phyloP scores from a whole-genome alignment of 1,140 invertebrate genomes.

The Dendroctonus valens region DNA sequence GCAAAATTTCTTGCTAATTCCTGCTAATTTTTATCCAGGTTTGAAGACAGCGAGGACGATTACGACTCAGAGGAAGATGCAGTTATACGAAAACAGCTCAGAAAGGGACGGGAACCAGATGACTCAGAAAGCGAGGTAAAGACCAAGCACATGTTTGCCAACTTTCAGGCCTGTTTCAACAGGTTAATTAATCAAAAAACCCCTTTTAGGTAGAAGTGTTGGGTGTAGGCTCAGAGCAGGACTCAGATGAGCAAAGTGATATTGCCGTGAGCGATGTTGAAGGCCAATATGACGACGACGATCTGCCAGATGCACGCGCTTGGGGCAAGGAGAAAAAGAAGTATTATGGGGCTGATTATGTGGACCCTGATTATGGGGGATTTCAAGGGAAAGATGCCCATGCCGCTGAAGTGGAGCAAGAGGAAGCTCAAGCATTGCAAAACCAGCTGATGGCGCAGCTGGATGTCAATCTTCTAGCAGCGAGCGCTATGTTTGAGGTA shows the following conservation, averaged over 20 bases:
- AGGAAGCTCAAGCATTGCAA: conserved; percentile 81
- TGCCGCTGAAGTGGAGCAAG: conserved; percentile 77
- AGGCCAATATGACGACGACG: conserved; percentile 62
- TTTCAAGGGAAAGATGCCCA: conserved; percentile 71
- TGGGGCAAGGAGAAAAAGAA: conserved; percentile 80
- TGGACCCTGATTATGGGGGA: conserved; percentile 80
- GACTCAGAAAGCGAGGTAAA: not conserved
- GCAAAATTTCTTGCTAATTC: not conserved
- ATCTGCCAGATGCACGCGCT: conserved; percentile 73
- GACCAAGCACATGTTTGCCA: not conserved
- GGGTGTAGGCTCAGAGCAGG: conserved; percentile 45
- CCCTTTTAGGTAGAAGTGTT: conserved; percentile 51
- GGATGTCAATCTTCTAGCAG: conserved; percentile 76
- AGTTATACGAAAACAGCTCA: too few relatives aligned
- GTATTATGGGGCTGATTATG: conserved; percentile 85
- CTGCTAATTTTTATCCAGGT: conserved; percentile 6
- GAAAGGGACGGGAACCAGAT: too few relatives aligned
- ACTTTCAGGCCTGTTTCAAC: not conserved
- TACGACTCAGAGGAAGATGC: too few relatives aligned
- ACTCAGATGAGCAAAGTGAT: conserved; percentile 48
- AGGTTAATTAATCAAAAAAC: not conserved
- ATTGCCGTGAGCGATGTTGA: conserved; percentile 71
- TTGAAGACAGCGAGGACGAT: too few relatives aligned
- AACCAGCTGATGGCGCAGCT: conserved; percentile 73
- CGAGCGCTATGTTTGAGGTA: conserved; percentile 61